Base-by-base conservation (phyloP, 2,797 vertebrate genomes). In the Tinamus major region DNA sequence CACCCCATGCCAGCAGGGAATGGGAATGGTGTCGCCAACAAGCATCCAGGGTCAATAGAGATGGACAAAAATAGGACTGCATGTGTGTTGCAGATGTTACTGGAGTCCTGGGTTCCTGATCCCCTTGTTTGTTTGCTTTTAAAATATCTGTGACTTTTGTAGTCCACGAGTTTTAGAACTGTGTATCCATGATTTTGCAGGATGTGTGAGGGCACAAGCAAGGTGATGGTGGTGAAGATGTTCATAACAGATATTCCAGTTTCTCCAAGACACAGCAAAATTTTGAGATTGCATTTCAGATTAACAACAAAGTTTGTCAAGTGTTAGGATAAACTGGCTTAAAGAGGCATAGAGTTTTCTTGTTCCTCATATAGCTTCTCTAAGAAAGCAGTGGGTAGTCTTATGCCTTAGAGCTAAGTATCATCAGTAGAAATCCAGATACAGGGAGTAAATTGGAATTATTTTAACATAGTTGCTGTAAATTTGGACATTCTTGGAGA, bases 51-150 rank as follows among this genome's bases (percentile, higher is more conserved):
- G 93, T 96, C 95, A 94, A 95, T 72, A 95, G 86, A 93, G 64
- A 88, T 82, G 61, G 86, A 93, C 64, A 92, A 83, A 83, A 95
- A 69, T 92, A 94, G 87, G 41, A 51, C 65, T 92, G 71, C 96
- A 97, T 94, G 44, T 97, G 96, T 82, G 79, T 79, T 90, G 85
- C 96, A 97, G 96, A 96, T 96, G 96, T 96, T 89, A 90, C 55
- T 39, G 35, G 39, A 79, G 83, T 81, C 85, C 78, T 83, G 87
- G 74, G 41, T 80, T 95, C 81, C 65, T 82, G 79, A 94, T 95
- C 80, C 76, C 37, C 33, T 75, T 93, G 85, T 92, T 96, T 97
- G 70, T 95, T 97, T 97, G 76, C 71, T 92, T 94, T 96, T 93
- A 55, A 94, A 93, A 82, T 78, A 96, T 84, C 76, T 71, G 21